Base-by-base conservation (phyloP, 2,797 vertebrate species). In the Macroramphosus scolopax region DNA sequence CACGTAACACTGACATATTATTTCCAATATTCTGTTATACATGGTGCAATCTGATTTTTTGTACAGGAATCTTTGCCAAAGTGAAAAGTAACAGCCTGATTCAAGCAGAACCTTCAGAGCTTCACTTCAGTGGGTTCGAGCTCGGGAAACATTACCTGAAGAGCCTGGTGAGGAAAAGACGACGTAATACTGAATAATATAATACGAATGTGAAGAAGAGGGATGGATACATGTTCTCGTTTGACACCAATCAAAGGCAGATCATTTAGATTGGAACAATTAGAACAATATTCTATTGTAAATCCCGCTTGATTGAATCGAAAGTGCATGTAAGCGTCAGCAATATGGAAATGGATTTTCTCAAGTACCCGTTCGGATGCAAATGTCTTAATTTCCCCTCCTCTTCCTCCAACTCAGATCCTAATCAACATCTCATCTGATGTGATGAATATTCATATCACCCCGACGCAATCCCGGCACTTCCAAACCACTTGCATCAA, bases 111-210 rank as follows among this genome's bases (percentile, higher is more conserved):
- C 96, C 96, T 2, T 67, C 91, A 5, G 87, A 90, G 47, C 72
- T 98, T 43, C 95, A 97, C 84, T 98, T 94, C 71, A 93, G 90
- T 72, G 94, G 94, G 5, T 96, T 94, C 75, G 76, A 94, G 78
- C 54, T 91, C 33, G 88, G 83, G 60, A 91, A 89, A 58, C 83
- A 89, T 48, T 93, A 93, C 42, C 72, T 74, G 2, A 94, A 92
- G 73, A 72, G 14, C 6, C 72, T 98, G 87, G 96, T 97, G 83
- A 80, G 92, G 78, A 46, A 64, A 39, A 36, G 8, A n/a, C n/a
- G 18, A 5, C 17, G 13, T 13, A 36, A n/a, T n/a, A n/a, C n/a
- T n/a, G n/a, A n/a, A n/a, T n/a, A n/a, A n/a, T n/a, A n/a, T n/a
- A n/a, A n/a, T n/a, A n/a, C n/a, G n/a, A n/a, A n/a, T n/a, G n/a